A percentile compares a stretch with the other conserved stretches of the same genome.
These are phyloP conservation scores for Cathartes aura DNA, from an alignment of 2,113 vertebrate species.

Conservation along the genomic window DNA sequence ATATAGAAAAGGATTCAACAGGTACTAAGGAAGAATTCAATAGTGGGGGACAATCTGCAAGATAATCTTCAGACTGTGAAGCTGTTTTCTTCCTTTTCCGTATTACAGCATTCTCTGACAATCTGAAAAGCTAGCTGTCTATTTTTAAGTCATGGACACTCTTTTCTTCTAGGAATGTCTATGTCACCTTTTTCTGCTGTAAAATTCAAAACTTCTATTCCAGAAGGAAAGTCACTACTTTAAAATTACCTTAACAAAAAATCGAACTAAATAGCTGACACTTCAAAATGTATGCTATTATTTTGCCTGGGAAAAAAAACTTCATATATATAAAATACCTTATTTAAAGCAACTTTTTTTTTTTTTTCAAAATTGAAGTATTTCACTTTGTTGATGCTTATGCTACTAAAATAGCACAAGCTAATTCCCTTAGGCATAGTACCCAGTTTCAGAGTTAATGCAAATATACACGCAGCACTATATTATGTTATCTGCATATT, in stretches of 20 bases:
- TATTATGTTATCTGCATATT: neutral
- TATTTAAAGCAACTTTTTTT: neutral
- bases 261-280: neutral
- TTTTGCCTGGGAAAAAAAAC: neutral
- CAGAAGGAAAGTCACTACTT: neutral
- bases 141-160: neutral
- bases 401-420: neutral
- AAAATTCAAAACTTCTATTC: neutral
- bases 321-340: neutral
- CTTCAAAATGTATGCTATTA: neutral
- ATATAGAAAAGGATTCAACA: neutral
- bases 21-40: neutral
- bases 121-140: neutral
- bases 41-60: neutral
- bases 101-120: neutral
- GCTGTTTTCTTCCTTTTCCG: neutral
- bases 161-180: neutral
- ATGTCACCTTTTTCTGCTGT: neutral
- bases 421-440: neutral
- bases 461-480: neutral
- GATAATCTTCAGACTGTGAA: neutral
- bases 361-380: neutral
- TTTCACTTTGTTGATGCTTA: neutral
- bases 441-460: neutral
- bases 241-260: neutral